phyloP scores from a whole-genome alignment of 2,113 vertebrate species.

The Cranoglanis bouderius region DNA sequence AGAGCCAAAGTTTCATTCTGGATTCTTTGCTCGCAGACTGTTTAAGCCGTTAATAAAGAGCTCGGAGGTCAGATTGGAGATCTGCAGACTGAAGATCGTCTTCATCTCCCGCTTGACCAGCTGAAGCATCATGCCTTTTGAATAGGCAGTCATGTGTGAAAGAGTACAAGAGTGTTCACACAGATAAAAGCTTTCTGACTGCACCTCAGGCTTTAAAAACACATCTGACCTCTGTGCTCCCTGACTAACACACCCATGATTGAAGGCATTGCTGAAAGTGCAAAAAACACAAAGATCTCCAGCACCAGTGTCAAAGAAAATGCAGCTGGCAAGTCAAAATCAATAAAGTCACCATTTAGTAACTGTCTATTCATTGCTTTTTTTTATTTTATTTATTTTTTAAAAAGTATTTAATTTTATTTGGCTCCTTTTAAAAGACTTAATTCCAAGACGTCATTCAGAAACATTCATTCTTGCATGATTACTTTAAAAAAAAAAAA shows the following conservation, averaged over 20 bases:
- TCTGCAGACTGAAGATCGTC: not conserved
- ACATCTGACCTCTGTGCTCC: constrained; percentile 40
- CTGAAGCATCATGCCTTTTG: constrained; percentile 52
- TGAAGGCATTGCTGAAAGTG: not conserved
- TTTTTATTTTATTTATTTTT: too few species aligned
- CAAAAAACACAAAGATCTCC: not conserved
- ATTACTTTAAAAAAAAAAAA: not conserved
- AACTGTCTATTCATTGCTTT: not conserved
- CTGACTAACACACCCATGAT: not conserved
- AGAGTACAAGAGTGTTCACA: constrained; percentile 56
- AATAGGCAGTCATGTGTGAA: constrained; percentile 60
- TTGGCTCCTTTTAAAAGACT: too few species aligned
- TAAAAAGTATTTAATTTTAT: too few species aligned
- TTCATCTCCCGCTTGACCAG: not conserved
- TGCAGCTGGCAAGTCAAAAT: not conserved
- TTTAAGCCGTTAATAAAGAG: not conserved
- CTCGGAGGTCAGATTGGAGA: not conserved
- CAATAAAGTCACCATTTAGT: not conserved
- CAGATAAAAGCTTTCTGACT: constrained; percentile 68
- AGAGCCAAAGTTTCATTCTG: not conserved
- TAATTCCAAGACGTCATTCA: too few species aligned
- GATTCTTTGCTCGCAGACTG: not conserved
- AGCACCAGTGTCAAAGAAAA: not conserved
- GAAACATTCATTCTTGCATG: not conserved
- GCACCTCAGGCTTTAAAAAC: constrained; percentile 65